Base-by-base conservation (phyloP, 2,113 vertebrate species). In the Trochalopteron elliotii region DNA sequence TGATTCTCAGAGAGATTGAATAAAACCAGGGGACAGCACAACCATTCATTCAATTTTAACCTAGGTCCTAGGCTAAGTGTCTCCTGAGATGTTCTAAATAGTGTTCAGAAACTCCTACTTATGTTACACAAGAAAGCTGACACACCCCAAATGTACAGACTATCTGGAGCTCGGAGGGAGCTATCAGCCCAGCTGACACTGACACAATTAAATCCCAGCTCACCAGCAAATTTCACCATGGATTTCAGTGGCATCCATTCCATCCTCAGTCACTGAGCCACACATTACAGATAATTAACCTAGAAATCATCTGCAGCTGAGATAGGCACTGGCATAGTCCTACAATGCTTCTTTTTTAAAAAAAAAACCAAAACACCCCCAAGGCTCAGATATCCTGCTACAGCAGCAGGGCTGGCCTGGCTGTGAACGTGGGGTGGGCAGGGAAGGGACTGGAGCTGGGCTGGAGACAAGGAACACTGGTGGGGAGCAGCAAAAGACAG, bases 391-490 rank as follows among this genome's bases (percentile, higher is more conserved):
- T 16, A 19, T 10, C 21, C 31, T 80, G 33, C 22, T 52, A 13
- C 37, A 33, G 21, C 45, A 61, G 40, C 40, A 20, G 2, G 3
- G 40, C 8, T 75, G 86, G 30, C 27, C 37, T 44, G 82, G 7
- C 55, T 24, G 50, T 13, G 33, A 65, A 35, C 33, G 4, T 0
- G 3, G 56, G 22, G 7, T 24, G 24, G 15, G 16, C 24, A 72
- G 53, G 25, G 4, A 11, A 40, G 39, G 60, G 4, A 1, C 5
- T 5, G 25, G 39, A 33, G 63, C 39, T 59, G 53, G 24, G 53
- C 21, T 37, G 44, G 0, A 1, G 19, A 11, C 0, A 0, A 12
- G 12, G 22, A 60, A 37, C 28, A 10, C 5, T 0, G 4, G 8
- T 0, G 3, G 15, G 37, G 28, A 60, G 55, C 5, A 2, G 33